Percentiles rank a stretch among this genome's conserved stretches.
Evolutionary conservation across 2,888 invertebrate species (phyloP).

Genomic region (Gerris lacustris): DNA sequence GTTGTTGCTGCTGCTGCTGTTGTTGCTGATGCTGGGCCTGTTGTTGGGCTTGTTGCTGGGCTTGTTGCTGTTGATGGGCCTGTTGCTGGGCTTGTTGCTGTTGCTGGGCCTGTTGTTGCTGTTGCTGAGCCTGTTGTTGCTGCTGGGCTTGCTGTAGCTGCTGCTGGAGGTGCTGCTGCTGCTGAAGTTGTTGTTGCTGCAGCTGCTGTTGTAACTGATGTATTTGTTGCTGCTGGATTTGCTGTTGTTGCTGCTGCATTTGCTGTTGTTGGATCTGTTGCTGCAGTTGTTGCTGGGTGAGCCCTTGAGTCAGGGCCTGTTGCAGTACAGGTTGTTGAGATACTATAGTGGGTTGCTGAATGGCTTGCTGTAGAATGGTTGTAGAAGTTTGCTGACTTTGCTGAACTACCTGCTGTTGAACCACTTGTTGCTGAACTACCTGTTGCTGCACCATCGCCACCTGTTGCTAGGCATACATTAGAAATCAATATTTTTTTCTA

Average conservation of each 20-base stretch:
- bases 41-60: constrained; percentile 9
- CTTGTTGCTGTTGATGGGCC: constrained; percentile 14
- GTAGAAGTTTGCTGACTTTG: constrained; percentile 2
- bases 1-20: constrained; percentile 13
- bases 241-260: not conserved
- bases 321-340: constrained; percentile 13
- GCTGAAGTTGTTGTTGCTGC: not conserved
- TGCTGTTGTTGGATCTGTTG: constrained; percentile 1
- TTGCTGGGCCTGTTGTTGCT: constrained; percentile 8
- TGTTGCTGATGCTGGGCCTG: constrained; percentile 16
- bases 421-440: not conserved
- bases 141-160: constrained; percentile 3
- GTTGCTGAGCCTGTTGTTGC: constrained; percentile 5
- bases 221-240: constrained; percentile 1
- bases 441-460: too few species aligned
- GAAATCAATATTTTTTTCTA: too few species aligned
- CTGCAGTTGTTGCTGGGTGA: not conserved
- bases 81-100: constrained; percentile 18
- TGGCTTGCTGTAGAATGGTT: constrained; percentile 1
- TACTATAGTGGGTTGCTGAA: not conserved
- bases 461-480: too few species aligned
- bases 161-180: not conserved
- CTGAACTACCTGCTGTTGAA: not conserved
- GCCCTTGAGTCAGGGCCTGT: constrained; percentile 12
- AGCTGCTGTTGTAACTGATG: constrained; percentile 7